A percentile compares a stretch with the other conserved stretches of the same genome.
Conservation (phyloP, 64 coral and sea anemone genomes). For the Stichodactyla helianthus region DNA sequence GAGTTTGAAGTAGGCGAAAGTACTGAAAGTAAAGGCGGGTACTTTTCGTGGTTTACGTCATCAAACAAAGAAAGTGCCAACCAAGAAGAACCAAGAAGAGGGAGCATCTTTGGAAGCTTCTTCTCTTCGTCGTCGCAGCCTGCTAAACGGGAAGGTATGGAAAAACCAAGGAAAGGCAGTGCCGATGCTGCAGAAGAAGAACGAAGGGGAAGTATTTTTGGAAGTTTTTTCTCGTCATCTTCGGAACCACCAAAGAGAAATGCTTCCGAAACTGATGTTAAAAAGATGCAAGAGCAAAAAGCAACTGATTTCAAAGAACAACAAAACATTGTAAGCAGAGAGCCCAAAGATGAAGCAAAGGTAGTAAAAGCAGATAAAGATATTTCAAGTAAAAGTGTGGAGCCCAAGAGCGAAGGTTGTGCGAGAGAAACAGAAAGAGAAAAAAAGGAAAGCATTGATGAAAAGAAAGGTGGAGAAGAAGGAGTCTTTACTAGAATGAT, state of each 20-base stretch:
- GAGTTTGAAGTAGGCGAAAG: neutral
- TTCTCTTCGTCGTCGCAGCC: neutral
- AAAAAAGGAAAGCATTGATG: neutral
- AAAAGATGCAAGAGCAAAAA: neutral
- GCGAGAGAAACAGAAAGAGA: neutral
- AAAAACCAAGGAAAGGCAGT: neutral
- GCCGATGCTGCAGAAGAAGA: neutral
- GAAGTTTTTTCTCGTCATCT: neutral
- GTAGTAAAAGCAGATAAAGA: neutral
- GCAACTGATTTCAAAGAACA: too few relatives aligned
- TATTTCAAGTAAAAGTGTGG: neutral
- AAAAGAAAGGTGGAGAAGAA: neutral
- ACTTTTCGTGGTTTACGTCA: conserved; percentile 2
- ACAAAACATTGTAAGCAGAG: too few relatives aligned
- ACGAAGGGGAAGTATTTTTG: conserved; percentile 3
- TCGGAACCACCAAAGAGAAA: neutral
- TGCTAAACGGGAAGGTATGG: neutral
- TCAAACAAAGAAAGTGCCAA: neutral
- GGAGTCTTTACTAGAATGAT: conserved; percentile 13
- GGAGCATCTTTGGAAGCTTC: neutral
- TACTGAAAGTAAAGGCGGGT: neutral
- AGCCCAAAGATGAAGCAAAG: too few relatives aligned
- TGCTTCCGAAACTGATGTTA: neutral
- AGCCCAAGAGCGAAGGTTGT: too few relatives aligned
- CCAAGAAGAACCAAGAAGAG: neutral